A percentile compares a stretch with the other conserved stretches of the same genome.
Evolutionary conservation across 2,888 invertebrate genomes (phyloP).

Genomic region (Hipparchia sbordonii): DNA sequence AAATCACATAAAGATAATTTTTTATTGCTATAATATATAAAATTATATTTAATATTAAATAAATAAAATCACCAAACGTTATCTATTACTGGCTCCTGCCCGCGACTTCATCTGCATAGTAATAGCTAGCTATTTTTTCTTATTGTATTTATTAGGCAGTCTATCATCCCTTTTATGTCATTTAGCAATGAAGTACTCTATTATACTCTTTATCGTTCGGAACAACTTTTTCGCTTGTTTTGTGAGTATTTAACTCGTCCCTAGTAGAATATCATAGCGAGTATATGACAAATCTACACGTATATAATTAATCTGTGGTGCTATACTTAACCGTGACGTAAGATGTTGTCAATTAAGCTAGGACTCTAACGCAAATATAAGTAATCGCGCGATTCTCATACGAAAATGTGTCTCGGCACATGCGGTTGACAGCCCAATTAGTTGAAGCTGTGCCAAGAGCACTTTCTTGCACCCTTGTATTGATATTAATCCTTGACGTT

Average conservation of each 20-base stretch:
- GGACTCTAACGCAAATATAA: conserved; percentile 56
- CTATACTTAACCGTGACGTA: conserved; percentile 27
- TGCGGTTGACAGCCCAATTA: conserved; percentile 76
- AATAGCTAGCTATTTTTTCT: too few species aligned
- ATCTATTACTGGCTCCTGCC: too few species aligned
- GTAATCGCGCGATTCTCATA: conserved; percentile 53
- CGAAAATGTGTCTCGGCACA: conserved; percentile 57
- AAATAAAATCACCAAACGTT: too few species aligned
- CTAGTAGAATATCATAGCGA: too few species aligned
- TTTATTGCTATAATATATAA: not conserved
- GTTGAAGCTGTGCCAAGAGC: conserved; percentile 56
- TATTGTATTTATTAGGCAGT: too few species aligned
- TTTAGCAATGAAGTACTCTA: too few species aligned
- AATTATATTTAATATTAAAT: not conserved
- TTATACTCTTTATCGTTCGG: too few species aligned
- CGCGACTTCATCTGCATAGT: too few species aligned
- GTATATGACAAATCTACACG: too few species aligned
- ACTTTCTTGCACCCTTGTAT: conserved; percentile 48
- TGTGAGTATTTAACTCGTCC: too few species aligned
- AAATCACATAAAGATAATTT: not conserved
- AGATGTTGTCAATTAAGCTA: conserved; percentile 53
- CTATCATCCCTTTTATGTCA: too few species aligned
- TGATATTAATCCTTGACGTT: conserved; percentile 38
- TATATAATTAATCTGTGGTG: not conserved
- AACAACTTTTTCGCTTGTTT: too few species aligned